A percentile compares a stretch with the other conserved stretches of the same genome.
Evolutionary conservation across 2,113 vertebrate species (phyloP).

Genomic region (Calyptomena viridis): DNA sequence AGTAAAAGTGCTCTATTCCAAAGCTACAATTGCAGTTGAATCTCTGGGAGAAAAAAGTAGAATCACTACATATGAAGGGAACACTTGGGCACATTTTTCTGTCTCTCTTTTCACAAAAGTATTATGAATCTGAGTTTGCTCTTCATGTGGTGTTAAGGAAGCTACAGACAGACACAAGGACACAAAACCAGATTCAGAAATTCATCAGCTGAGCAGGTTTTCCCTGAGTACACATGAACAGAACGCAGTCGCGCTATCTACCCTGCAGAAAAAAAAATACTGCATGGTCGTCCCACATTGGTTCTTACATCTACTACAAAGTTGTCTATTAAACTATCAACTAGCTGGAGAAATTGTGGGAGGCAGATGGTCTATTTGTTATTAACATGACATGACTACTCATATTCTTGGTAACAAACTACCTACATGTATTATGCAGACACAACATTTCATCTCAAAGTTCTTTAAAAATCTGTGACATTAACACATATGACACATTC

Average conservation of each 20-base stretch:
- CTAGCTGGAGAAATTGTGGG: neutral
- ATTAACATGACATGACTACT: neutral
- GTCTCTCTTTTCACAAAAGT: neutral
- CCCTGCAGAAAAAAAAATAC: neutral
- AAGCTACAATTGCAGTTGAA: conserved; percentile 29
- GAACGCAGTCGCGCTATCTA: neutral
- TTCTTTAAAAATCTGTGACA: neutral
- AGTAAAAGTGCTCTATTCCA: neutral
- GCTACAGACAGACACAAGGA: neutral
- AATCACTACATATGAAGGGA: neutral
- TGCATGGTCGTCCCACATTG: neutral
- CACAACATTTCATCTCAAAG: neutral
- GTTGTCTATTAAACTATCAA: neutral
- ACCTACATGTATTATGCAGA: neutral
- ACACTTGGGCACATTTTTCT: neutral
- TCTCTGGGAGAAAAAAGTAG: neutral
- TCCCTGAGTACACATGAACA: neutral
- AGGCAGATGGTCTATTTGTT: conserved; percentile 10
- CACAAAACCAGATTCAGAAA: neutral
- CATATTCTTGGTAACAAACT: neutral
- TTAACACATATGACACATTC: neutral
- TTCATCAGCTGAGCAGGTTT: neutral
- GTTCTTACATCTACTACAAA: neutral
- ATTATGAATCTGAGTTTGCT: neutral
- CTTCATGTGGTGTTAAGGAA: neutral